These are phyloP conservation scores for Tipula vernalis DNA, from an alignment of 2,888 invertebrate genomes.

Conservation along the genomic window DNA sequence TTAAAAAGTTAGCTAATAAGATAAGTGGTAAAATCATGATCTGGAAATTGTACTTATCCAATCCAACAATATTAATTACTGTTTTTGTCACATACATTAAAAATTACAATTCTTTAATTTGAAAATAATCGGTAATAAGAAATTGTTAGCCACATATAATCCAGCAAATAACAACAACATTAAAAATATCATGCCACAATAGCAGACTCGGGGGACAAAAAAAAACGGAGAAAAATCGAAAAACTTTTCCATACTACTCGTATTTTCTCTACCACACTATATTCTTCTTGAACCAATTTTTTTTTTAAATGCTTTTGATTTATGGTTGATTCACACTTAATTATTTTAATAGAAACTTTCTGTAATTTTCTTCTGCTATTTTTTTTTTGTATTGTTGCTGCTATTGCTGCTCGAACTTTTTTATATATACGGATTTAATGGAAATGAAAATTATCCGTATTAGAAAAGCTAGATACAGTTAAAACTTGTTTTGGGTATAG, in stretches of 20 bases:
- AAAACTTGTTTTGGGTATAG: neutral
- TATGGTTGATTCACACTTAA: conserved; percentile 9
- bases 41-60: no score
- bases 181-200: neutral
- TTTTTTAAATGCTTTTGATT: conserved; percentile 5
- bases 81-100: neutral
- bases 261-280: neutral
- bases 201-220: neutral
- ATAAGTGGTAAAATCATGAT: no score
- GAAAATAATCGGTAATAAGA: neutral
- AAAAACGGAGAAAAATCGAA: neutral
- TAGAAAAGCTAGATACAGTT: neutral
- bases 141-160: neutral
- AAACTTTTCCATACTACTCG: neutral
- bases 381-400: neutral
- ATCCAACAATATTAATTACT: neutral
- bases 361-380: neutral
- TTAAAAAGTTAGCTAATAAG: no score
- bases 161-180: neutral
- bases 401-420: neutral
- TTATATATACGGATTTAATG: neutral
- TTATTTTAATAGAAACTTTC: neutral
- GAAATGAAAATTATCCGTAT: neutral
- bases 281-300: neutral
- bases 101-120: neutral